phyloP scores from a whole-genome alignment of 1,140 invertebrate genomes.

The Dermatophagoides farinae region DNA sequence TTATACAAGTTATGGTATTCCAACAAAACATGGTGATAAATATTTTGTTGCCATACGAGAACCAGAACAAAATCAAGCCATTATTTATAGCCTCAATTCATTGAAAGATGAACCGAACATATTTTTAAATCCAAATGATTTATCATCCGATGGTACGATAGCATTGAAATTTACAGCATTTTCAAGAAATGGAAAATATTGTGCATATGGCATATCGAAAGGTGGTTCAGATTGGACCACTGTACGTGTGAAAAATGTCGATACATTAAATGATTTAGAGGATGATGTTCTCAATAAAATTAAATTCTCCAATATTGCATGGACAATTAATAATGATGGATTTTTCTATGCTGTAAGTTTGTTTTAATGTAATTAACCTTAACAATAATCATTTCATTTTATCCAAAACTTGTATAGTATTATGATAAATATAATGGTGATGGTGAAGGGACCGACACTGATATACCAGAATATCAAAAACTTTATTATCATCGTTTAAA shows the following conservation, averaged over 20 bases:
- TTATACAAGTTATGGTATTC: constrained; percentile 81
- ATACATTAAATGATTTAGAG: constrained; percentile 51
- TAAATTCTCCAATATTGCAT: constrained; percentile 71
- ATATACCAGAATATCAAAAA: constrained; percentile 67
- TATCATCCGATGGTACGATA: constrained; percentile 81
- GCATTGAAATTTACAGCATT: constrained; percentile 56
- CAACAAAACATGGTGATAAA: constrained; percentile 51
- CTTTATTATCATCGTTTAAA: constrained; percentile 75
- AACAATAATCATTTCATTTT: neutral
- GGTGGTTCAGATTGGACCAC: constrained; percentile 90
- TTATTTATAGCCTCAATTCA: constrained; percentile 69
- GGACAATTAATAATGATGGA: constrained; percentile 85
- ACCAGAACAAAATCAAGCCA: constrained; percentile 90
- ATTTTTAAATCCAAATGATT: constrained; percentile 83
- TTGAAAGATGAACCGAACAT: constrained; percentile 51
- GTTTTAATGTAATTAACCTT: neutral
- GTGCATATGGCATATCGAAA: constrained; percentile 73
- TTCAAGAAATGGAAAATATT: constrained; percentile 69
- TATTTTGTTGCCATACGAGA: constrained; percentile 87
- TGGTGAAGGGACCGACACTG: constrained; percentile 72
- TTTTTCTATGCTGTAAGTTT: constrained; percentile 50
- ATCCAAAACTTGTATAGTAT: constrained; percentile 20
- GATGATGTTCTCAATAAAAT: constrained; percentile 71
- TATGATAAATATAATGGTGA: constrained; percentile 57
- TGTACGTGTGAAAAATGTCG: constrained; percentile 36